phyloP scores from a whole-genome alignment of 2,113 vertebrate species.

The Poecile atricapillus region DNA sequence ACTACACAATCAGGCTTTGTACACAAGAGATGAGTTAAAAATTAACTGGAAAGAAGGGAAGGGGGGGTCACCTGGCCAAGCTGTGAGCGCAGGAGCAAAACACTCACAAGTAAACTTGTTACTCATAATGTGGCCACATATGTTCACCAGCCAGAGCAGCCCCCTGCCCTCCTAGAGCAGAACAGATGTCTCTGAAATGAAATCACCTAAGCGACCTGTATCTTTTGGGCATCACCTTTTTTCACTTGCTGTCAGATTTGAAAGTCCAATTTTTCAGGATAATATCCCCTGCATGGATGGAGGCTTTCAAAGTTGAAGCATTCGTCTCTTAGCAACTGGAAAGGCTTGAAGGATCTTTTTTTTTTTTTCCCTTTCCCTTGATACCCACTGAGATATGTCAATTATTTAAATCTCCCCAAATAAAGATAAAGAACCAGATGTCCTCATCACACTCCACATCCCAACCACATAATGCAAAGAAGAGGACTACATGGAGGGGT shows the following conservation, averaged over 20 bases:
- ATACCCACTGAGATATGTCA: neutral
- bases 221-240: constrained; percentile 28
- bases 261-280: constrained; percentile 71
- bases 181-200: constrained; percentile 23
- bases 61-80: constrained; percentile 25
- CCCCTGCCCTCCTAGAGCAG: neutral
- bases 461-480: neutral
- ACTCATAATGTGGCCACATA: neutral
- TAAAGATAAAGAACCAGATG: neutral
- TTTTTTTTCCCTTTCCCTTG: neutral
- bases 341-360: constrained; percentile 16
- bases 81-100: neutral
- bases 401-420: constrained; percentile 1
- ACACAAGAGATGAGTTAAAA: constrained; percentile 18
- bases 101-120: neutral
- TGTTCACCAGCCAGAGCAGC: neutral
- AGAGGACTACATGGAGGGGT: neutral
- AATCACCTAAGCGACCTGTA: constrained; percentile 7
- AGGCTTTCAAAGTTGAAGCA: constrained; percentile 71
- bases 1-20: neutral
- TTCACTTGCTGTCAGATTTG: constrained; percentile 19
- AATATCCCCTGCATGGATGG: constrained; percentile 58
- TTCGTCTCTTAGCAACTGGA: constrained; percentile 69
- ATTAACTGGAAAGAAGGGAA: neutral
- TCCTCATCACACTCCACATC: neutral